A percentile compares a stretch with the other conserved stretches of the same genome.
Conservation (phyloP, 1,140 invertebrate species). For the Mizuhopecten yessoensis region DNA sequence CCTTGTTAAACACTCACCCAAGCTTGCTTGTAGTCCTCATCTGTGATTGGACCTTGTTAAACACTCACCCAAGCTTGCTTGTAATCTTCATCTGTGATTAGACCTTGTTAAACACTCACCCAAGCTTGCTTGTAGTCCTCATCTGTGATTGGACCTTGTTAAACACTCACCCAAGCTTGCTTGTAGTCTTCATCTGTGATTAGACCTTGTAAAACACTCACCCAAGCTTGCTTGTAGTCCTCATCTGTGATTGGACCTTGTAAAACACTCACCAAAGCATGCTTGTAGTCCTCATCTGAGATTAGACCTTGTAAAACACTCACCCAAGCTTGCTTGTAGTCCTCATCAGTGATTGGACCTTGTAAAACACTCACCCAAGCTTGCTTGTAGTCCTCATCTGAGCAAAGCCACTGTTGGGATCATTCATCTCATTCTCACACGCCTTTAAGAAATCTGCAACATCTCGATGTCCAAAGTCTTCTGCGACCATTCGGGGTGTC, state of each 20-base stretch:
- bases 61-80: slow-evolving; percentile 57
- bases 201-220: slow-evolving; percentile 52
- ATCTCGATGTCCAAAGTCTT: slow-evolving; percentile 77
- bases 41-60: slow-evolving; percentile 43
- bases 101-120: slow-evolving; percentile 56
- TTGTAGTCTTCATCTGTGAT: slow-evolving; percentile 65
- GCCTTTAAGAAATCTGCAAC: slow-evolving; percentile 77
- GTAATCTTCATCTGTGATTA: slow-evolving; percentile 67
- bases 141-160: slow-evolving; percentile 63
- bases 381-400: slow-evolving; percentile 63
- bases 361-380: slow-evolving; percentile 57
- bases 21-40: slow-evolving; percentile 62
- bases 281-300: slow-evolving; percentile 65
- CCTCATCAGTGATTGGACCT: no score
- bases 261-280: slow-evolving; percentile 57
- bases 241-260: slow-evolving; percentile 67
- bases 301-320: slow-evolving; percentile 43
- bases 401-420: slow-evolving; percentile 75
- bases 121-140: slow-evolving; percentile 55
- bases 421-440: slow-evolving; percentile 71
- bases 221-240: slow-evolving; percentile 56
- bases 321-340: slow-evolving; percentile 56
- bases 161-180: slow-evolving; percentile 57
- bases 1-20: slow-evolving; percentile 56
- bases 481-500: slow-evolving; percentile 78